A percentile compares a stretch with the other conserved stretches of the same genome.
phyloP scores from a whole-genome alignment of 2,888 invertebrate species.

The Anorthoa munda region DNA sequence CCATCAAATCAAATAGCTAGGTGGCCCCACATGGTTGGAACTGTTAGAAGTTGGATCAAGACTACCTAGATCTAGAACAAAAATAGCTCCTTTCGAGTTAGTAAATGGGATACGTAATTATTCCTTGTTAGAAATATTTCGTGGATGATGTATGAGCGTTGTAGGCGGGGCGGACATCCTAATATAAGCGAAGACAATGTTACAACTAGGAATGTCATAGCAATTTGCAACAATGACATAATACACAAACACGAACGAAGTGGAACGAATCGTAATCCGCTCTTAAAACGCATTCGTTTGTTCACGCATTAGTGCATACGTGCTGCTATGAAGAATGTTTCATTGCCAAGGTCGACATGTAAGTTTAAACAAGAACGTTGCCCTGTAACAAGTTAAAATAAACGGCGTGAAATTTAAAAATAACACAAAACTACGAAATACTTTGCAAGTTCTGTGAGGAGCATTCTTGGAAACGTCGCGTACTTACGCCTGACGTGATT shows the following conservation, averaged over 20 bases:
- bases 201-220: conserved; percentile 81
- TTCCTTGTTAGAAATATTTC: conserved; percentile 63
- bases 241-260: conserved; percentile 70
- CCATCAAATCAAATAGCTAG: background rate
- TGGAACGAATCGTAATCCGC: conserved; percentile 62
- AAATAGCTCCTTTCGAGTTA: conserved; percentile 36
- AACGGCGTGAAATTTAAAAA: conserved; percentile 76
- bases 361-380: conserved; percentile 75
- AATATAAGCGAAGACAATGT: conserved; percentile 85
- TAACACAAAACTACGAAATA: conserved; percentile 71
- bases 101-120: conserved; percentile 57
- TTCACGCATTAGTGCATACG: conserved; percentile 62
- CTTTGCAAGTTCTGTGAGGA: conserved; percentile 57
- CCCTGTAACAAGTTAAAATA: conserved; percentile 76
- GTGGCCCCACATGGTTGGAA: background rate
- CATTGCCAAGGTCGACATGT: conserved; percentile 77
- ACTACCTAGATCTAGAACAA: background rate
- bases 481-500: conserved; percentile 65
- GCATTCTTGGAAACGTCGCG: conserved; percentile 67
- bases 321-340: conserved; percentile 62
- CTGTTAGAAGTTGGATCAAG: background rate
- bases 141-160: conserved; percentile 74
- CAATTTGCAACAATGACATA: conserved; percentile 85
- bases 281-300: conserved; percentile 62
- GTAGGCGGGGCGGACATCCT: conserved; percentile 88